Evolutionary conservation across 1,140 invertebrate genomes (phyloP), one percentile per base, ranked within the genome.

Genomic region (Rhyacophila brunnea): DNA sequence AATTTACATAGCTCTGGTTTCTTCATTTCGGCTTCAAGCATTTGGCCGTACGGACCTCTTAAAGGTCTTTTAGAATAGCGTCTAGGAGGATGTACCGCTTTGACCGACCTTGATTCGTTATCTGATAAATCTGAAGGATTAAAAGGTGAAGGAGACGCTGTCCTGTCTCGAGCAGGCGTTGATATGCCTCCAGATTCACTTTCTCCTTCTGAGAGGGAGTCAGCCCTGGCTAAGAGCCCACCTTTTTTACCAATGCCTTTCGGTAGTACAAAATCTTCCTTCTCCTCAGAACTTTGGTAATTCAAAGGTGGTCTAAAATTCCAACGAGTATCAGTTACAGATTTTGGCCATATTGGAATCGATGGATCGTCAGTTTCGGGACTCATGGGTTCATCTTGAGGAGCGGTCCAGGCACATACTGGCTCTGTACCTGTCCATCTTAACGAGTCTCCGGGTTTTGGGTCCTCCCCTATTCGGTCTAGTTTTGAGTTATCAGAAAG

Each of bases 21-120:
- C 45, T 85, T 87, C 86, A 89, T 89, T 72, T 89, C 87, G 1
- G 86, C 88, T 68, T 91, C 89, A 10, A 92, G 74, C 88, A 91
- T 91, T 70, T 90, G 87, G 0, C 89, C 88, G 67, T 91, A 91
- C 2, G 90, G 90, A 5, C 89, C 90, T 14, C 89, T 77, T 0
- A 91, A 72, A 0, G 88, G 88, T 13, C 88, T 74, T 70, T 91
- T 90, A 7, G 85, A 86, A 66, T 89, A 91, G 2, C 88, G 70
- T 50, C 75, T 71, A 17, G 77, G 76, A 48, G 75, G 74, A 35
- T 73, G 61, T 3, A 28, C 40, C 6, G 54, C 54, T 35, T 47
- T 68, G 71, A 58, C 78, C 83, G 34, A 80, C 66, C 67, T 82
- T 79, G 74, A 80, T 66, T 85, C 83, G 6, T 79, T 80, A 60